phyloP scores from a whole-genome alignment of 2,888 invertebrate genomes.

The Lottia gigantea region DNA sequence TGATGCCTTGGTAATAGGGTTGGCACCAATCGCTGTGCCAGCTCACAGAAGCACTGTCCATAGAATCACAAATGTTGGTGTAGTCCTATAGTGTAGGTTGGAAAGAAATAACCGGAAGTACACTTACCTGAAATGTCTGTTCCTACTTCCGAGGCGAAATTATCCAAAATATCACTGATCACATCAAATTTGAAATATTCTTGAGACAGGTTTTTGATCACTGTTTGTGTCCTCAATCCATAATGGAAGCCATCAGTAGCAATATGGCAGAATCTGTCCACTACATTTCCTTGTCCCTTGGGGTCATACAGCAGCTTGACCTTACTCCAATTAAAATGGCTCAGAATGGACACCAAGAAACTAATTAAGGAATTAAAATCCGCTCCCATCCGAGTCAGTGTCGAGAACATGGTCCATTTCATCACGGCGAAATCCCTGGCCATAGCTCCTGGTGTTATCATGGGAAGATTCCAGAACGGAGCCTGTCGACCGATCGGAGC shows the following conservation, averaged over 20 bases:
- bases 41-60: no score
- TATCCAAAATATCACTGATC: constrained; percentile 31
- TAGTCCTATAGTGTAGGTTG: no score
- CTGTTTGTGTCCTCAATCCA: constrained; percentile 33
- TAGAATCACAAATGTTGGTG: no score
- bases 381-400: constrained; percentile 74
- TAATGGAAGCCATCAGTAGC: constrained; percentile 51
- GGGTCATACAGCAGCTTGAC: constrained; percentile 50
- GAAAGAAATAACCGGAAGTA: neutral
- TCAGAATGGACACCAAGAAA: constrained; percentile 37
- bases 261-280: constrained; percentile 50
- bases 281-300: constrained; percentile 42
- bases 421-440: constrained; percentile 58
- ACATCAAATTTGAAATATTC: constrained; percentile 45
- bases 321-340: constrained; percentile 40
- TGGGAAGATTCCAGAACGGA: constrained; percentile 83
- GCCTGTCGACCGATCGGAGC: constrained; percentile 86
- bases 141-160: constrained; percentile 36
- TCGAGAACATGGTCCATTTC: constrained; percentile 74
- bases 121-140: constrained; percentile 43
- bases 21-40: no score
- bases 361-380: constrained; percentile 47
- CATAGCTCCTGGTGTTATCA: constrained; percentile 76
- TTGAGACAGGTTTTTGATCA: constrained; percentile 28
- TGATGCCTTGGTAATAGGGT: no score